Conservation (phyloP, 2,797 vertebrate species). For the Myotis myotis region DNA sequence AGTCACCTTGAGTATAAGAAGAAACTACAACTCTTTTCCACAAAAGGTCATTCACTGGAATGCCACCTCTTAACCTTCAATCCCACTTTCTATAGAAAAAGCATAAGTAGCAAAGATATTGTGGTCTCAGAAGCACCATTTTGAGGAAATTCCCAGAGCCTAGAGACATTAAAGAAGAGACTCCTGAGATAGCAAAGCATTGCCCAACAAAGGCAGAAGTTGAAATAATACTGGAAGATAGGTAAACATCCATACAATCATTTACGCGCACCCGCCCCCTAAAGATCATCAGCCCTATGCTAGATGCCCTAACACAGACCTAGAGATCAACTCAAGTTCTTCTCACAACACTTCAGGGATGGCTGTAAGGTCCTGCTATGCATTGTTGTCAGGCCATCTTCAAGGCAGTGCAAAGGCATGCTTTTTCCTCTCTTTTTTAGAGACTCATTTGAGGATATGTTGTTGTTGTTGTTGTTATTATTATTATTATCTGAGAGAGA, state of each 20-base stretch:
- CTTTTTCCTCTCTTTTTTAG: not conserved
- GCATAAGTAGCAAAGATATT: not conserved
- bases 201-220: not conserved
- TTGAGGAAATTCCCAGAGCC: not conserved
- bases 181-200: not conserved
- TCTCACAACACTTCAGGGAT: not conserved
- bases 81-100: not conserved
- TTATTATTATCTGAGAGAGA: no score
- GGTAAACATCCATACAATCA: not conserved
- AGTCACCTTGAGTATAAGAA: conserved; percentile 33
- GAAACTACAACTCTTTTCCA: conserved; percentile 18
- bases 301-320: not conserved
- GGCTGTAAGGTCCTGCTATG: not conserved
- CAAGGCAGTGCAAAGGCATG: not conserved
- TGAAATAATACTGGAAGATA: conserved; percentile 18
- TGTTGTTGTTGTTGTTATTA: no score
- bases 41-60: conserved; percentile 45
- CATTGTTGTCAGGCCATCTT: not conserved
- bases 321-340: not conserved
- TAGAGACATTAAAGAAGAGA: not conserved
- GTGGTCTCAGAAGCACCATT: not conserved
- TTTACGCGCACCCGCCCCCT: not conserved
- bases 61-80: conserved; percentile 8
- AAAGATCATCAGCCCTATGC: not conserved
- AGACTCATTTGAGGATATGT: no score